A percentile compares a stretch with the other conserved stretches of the same genome.
Evolutionary conservation across 64 coral and sea anemone species (phyloP).

Genomic region (Montipora capricornis): DNA sequence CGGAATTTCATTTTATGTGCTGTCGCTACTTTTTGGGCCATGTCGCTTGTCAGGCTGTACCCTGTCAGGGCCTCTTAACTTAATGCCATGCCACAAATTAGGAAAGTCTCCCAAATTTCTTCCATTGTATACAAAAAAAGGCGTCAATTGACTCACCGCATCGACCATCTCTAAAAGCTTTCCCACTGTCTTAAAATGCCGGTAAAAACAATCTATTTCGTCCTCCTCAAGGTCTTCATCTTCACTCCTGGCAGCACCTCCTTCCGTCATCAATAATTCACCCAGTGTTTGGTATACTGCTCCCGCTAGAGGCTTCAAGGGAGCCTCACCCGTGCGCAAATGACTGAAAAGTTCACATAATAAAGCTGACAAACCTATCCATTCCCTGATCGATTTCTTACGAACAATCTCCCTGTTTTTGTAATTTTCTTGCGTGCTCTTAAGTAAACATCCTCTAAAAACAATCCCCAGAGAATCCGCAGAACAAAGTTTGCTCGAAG

Average conservation of each 20-base stretch:
- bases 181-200: conserved; percentile 78
- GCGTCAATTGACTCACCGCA: conserved; percentile 42
- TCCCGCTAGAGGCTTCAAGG: conserved; percentile 64
- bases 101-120: no score
- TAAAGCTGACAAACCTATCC: conserved; percentile 74
- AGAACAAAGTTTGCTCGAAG: conserved; percentile 64
- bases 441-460: conserved; percentile 76
- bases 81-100: no score
- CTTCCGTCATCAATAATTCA: conserved; percentile 56
- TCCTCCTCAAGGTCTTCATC: conserved; percentile 34
- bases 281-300: conserved; percentile 68
- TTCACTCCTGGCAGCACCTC: background rate
- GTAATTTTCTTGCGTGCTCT: conserved; percentile 85
- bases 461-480: conserved; percentile 52
- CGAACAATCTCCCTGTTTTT: conserved; percentile 75
- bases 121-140: no score
- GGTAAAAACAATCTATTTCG: conserved; percentile 87
- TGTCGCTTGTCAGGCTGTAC: no score
- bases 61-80: no score
- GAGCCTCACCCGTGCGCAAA: conserved; percentile 52
- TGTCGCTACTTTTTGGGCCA: no score
- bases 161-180: conserved; percentile 63
- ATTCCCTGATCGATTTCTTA: conserved; percentile 57
- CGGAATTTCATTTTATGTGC: no score
- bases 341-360: conserved; percentile 89